These are phyloP conservation scores for Heterodera schachtii DNA, from an alignment of 1,140 invertebrate species.

Conservation along the genomic window DNA sequence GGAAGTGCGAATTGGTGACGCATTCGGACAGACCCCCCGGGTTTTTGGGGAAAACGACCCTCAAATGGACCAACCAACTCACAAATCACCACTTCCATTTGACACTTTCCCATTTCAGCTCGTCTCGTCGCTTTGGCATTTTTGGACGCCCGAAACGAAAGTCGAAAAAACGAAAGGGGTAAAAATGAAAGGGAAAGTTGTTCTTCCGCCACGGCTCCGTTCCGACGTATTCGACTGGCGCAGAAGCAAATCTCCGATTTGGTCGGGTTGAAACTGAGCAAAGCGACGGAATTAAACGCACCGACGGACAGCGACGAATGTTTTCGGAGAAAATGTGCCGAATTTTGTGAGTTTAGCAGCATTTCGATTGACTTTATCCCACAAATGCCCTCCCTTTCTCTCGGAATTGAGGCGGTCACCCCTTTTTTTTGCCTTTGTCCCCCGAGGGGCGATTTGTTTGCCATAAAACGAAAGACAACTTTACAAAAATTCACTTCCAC, in stretches of 20 bases:
- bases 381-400: not conserved
- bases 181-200: not conserved
- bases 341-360: conserved; percentile 1
- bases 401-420: not conserved
- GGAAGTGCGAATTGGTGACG: not conserved
- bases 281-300: not conserved
- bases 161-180: not conserved
- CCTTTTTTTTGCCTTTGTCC: not conserved
- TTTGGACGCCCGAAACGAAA: not conserved
- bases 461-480: not conserved
- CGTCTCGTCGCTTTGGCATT: conserved; percentile 10
- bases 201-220: not conserved
- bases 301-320: conserved; percentile 1
- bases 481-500: too few species aligned
- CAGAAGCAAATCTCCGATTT: not conserved
- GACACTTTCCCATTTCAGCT: not conserved
- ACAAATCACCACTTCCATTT: not conserved
- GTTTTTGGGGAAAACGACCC: not conserved
- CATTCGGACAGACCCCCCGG: too few species aligned
- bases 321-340: conserved; percentile 9
- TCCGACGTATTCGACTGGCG: not conserved
- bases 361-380: not conserved
- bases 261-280: not conserved
- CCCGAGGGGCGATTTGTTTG: not conserved
- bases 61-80: not conserved